Evolutionary conservation across 2,797 vertebrate genomes (phyloP).

Genomic region (Sylvia borin): DNA sequence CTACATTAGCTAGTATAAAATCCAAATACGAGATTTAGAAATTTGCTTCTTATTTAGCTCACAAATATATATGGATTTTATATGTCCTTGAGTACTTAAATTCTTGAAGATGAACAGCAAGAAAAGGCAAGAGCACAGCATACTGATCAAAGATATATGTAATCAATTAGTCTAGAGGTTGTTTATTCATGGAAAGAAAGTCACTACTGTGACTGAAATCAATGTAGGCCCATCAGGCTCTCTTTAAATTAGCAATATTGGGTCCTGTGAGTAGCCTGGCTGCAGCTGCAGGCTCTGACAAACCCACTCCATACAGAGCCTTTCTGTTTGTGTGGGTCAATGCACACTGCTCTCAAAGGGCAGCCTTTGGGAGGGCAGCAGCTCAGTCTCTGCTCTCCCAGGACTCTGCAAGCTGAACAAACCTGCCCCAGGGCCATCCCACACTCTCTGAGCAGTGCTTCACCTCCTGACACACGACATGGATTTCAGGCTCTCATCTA

Average conservation of each 20-base stretch:
- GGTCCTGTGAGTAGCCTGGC: background rate
- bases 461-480: rapidly evolving
- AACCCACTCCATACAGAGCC: background rate
- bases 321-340: rapidly evolving
- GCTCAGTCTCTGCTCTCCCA: background rate
- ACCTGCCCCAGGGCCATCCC: background rate
- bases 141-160: background rate
- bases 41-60: background rate
- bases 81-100: background rate
- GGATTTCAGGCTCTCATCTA: background rate
- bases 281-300: background rate
- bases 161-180: background rate
- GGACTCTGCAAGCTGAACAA: background rate
- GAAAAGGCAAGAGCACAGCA: background rate
- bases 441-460: background rate
- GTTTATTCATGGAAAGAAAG: background rate
- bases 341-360: rapidly evolving
- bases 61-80: background rate
- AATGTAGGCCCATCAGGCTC: background rate
- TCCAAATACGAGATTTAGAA: background rate
- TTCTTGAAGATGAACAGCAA: background rate
- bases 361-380: background rate
- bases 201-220: background rate
- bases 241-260: background rate
- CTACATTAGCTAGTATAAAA: background rate